Conservation (phyloP, 2,113 vertebrate genomes). For the Barbus barbus region DNA sequence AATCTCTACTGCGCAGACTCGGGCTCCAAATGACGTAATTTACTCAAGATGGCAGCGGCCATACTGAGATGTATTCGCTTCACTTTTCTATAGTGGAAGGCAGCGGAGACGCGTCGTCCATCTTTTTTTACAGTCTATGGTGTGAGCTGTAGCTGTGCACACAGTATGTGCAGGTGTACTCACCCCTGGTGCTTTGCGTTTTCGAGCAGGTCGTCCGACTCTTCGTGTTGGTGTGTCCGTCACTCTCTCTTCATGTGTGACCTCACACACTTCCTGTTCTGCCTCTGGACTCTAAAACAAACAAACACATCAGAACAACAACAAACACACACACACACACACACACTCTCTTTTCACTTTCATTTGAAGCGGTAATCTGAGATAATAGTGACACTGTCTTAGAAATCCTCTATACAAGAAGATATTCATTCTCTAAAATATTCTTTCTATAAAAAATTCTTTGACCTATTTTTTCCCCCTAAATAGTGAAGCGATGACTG, state of each 20-base stretch:
- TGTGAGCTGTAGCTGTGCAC: not conserved
- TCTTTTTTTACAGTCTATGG: too few relatives aligned
- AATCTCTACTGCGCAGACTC: too few relatives aligned
- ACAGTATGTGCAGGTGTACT: slow-evolving; percentile 59
- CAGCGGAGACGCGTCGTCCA: too few relatives aligned
- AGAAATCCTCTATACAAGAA: too few relatives aligned
- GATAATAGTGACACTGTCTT: not conserved
- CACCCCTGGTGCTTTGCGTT: slow-evolving; percentile 82
- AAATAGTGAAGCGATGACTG: not conserved
- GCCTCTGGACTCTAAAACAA: slow-evolving; percentile 77
- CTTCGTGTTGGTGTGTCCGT: slow-evolving; percentile 76
- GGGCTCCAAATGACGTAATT: too few relatives aligned
- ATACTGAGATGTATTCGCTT: too few relatives aligned
- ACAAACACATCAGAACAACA: slow-evolving; percentile 25
- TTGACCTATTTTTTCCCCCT: too few relatives aligned
- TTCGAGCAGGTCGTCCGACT: slow-evolving; percentile 82
- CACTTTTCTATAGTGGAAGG: too few relatives aligned
- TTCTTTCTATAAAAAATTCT: not conserved
- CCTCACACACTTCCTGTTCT: slow-evolving; percentile 70
- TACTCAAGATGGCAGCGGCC: too few relatives aligned
- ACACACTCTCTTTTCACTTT: not conserved
- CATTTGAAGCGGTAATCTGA: not conserved
- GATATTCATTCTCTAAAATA: not conserved
- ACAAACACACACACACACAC: slow-evolving; percentile 26
- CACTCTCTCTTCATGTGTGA: slow-evolving; percentile 77